These are phyloP conservation scores for Erebia aethiops DNA, from an alignment of 2,888 invertebrate genomes.

Conservation along the genomic window DNA sequence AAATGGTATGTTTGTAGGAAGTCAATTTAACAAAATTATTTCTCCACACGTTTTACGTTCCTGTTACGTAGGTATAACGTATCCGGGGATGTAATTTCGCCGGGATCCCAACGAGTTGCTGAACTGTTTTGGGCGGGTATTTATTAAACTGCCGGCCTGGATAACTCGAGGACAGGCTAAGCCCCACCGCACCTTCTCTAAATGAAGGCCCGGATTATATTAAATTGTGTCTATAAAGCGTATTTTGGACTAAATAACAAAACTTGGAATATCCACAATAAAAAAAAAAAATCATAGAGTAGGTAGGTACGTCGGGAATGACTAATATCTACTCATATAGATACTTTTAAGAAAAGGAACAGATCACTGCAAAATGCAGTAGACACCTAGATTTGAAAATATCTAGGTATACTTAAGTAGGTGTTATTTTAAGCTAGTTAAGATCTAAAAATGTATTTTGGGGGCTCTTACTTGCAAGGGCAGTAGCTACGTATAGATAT, in stretches of 20 bases:
- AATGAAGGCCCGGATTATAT: constrained; percentile 65
- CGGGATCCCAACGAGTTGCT: constrained; percentile 60
- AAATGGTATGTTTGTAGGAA: background rate
- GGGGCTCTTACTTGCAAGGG: background rate
- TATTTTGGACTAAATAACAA: constrained; percentile 38
- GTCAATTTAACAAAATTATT: constrained; percentile 31
- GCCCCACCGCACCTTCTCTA: constrained; percentile 60
- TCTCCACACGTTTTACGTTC: constrained; percentile 35
- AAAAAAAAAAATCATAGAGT: background rate
- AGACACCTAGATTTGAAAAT: too few relatives aligned
- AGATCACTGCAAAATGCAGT: too few relatives aligned
- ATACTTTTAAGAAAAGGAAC: too few relatives aligned
- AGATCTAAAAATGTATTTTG: background rate
- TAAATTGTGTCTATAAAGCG: constrained; percentile 52
- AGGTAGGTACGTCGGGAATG: too few relatives aligned
- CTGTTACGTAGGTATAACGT: constrained; percentile 23
- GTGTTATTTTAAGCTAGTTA: too few relatives aligned
- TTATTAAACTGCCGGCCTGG: constrained; percentile 77
- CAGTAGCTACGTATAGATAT: background rate
- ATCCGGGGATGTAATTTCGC: constrained; percentile 51
- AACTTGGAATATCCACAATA: constrained; percentile 25
- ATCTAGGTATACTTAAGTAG: too few relatives aligned
- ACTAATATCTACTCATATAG: too few relatives aligned
- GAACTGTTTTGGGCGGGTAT: constrained; percentile 66
- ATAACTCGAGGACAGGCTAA: constrained; percentile 62